Percentiles rank a stretch among this genome's conserved stretches.
phyloP scores from a whole-genome alignment of 2,797 vertebrate genomes.

The Gymnothorax reevesii region DNA sequence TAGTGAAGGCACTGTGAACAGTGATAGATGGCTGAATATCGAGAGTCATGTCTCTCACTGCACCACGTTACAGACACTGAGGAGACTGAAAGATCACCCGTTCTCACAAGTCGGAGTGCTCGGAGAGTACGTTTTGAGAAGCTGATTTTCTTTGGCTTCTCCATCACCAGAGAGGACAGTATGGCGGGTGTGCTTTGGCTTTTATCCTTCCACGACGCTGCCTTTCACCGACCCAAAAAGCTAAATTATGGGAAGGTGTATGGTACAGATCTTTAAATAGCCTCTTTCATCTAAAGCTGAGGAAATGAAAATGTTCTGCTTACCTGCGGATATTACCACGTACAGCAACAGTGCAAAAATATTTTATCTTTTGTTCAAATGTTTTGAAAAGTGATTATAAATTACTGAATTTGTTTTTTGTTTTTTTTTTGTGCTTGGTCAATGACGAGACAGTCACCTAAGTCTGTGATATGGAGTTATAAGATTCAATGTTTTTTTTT shows the following conservation, averaged over 20 bases:
- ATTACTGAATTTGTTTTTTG: no score
- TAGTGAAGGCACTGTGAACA: no score
- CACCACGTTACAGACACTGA: no score
- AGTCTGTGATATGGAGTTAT: no score
- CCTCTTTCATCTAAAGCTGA: background rate
- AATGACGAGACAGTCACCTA: no score
- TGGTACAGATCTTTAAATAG: background rate
- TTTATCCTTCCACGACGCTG: background rate
- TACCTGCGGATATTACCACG: background rate
- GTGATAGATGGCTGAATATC: no score
- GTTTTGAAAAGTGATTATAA: background rate
- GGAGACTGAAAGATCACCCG: no score
- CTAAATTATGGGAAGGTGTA: background rate
- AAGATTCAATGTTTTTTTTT: no score
- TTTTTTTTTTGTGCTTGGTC: no score
- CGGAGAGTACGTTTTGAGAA: background rate
- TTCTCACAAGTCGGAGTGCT: no score
- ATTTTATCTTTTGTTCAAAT: background rate
- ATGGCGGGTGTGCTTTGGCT: background rate
- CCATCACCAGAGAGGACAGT: background rate
- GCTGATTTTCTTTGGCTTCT: conserved; percentile 1
- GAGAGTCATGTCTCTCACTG: no score
- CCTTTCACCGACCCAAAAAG: background rate
- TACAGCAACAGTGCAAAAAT: background rate
- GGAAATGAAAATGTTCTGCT: background rate